Evolutionary conservation across 2,888 invertebrate species (phyloP).

Genomic region (Serripes groenlandicus): DNA sequence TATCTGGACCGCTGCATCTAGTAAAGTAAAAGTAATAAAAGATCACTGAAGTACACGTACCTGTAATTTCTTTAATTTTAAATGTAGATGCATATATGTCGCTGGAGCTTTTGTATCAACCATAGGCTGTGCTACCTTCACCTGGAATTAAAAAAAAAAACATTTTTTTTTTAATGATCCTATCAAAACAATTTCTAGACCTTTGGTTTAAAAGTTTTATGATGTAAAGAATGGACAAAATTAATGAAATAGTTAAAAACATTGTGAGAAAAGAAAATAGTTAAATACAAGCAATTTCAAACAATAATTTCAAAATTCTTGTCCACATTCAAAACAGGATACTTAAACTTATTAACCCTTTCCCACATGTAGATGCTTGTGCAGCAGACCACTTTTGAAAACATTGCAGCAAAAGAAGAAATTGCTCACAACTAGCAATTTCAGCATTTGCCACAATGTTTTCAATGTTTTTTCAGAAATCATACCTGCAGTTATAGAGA

Average conservation of each 20-base stretch:
- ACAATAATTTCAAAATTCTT: no score
- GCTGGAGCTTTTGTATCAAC: slow-evolving; percentile 85
- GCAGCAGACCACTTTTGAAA: neutral
- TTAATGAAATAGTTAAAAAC: no score
- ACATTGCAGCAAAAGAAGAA: neutral
- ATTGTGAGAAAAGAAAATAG: neutral
- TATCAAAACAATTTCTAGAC: neutral
- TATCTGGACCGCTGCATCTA: no score
- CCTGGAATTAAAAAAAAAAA: slow-evolving; percentile 74
- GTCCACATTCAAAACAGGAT: no score
- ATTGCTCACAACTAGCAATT: neutral
- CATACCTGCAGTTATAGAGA: neutral
- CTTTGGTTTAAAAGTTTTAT: neutral
- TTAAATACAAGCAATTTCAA: no score
- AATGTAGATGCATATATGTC: slow-evolving; percentile 85
- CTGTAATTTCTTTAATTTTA: slow-evolving; percentile 85
- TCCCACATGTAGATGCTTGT: no score
- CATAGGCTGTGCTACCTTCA: slow-evolving; percentile 79
- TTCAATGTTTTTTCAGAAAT: no score
- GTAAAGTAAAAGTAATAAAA: no score
- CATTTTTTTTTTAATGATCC: neutral
- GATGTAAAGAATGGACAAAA: no score
- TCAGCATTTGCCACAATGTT: neutral
- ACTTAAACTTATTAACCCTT: no score
- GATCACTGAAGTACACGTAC: slow-evolving; percentile 53